Conservation (phyloP, 2,888 invertebrate genomes). For the Xylota sylvarum region DNA sequence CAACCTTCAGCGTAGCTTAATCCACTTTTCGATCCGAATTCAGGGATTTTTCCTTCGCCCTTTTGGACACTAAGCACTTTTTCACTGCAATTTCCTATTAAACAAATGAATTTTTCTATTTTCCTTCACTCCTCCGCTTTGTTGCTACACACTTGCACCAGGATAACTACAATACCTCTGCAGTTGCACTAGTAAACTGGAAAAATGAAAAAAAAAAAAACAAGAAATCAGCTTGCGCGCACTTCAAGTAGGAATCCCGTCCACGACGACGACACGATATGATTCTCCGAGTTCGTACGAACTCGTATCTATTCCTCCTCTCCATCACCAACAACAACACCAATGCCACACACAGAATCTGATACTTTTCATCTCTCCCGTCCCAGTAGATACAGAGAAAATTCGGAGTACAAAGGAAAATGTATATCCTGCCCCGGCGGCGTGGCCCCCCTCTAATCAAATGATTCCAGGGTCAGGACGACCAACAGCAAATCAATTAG, state of each 20-base stretch:
- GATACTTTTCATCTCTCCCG: constrained; percentile 53
- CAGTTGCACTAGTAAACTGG: constrained; percentile 5
- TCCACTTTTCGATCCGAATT: constrained; percentile 33
- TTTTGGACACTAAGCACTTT: neutral
- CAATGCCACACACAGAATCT: constrained; percentile 33
- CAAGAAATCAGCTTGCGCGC: constrained; percentile 13
- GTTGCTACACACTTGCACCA: constrained; percentile 32
- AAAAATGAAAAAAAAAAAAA: neutral
- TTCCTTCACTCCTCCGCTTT: constrained; percentile 1
- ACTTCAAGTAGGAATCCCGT: constrained; percentile 9
- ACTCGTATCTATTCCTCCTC: constrained; percentile 1
- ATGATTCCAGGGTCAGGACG: neutral
- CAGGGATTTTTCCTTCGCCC: neutral
- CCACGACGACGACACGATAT: constrained; percentile 10
- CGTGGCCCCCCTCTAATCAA: too few species aligned
- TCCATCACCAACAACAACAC: constrained; percentile 56
- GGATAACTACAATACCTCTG: constrained; percentile 14
- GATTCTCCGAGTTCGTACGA: constrained; percentile 29
- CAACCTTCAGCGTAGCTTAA: constrained; percentile 10
- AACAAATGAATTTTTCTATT: constrained; percentile 14
- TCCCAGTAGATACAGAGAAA: constrained; percentile 64
- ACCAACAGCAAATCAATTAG: constrained; percentile 4
- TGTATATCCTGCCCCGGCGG: neutral
- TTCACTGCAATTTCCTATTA: constrained; percentile 26
- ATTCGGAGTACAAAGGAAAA: constrained; percentile 58